These are phyloP conservation scores for Coptodon rendalli DNA, from an alignment of 2,113 vertebrate genomes.

Conservation along the genomic window DNA sequence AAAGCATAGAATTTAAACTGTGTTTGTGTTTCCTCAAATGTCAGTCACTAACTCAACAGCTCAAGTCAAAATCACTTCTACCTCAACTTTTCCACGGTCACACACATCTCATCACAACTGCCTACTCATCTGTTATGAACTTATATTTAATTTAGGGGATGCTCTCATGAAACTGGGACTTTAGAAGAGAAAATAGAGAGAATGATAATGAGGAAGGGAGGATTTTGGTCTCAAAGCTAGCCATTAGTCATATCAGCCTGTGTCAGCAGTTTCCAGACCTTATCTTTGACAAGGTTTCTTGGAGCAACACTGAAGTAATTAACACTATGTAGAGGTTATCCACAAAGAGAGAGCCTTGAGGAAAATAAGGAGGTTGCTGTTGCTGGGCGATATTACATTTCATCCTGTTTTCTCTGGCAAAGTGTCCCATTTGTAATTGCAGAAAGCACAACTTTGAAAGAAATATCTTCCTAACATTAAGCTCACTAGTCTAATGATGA, in stretches of 20 bases:
- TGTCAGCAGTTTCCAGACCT: conserved; percentile 48
- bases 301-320: conserved; percentile 32
- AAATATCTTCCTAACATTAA: background rate
- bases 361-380: background rate
- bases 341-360: background rate
- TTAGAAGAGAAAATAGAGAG: conserved; percentile 17
- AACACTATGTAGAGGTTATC: background rate
- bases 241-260: conserved; percentile 26
- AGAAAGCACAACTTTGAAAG: background rate
- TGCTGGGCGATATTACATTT: background rate
- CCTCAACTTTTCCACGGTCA: background rate
- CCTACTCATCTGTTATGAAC: conserved; percentile 6
- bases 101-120: background rate
- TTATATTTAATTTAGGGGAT: conserved; percentile 38
- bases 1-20: background rate
- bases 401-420: background rate
- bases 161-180: background rate
- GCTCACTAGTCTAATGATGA: background rate
- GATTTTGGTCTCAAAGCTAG: conserved; percentile 34
- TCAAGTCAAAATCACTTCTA: background rate
- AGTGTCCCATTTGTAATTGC: background rate
- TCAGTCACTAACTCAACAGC: background rate
- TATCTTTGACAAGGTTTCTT: conserved; percentile 25
- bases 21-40: background rate
- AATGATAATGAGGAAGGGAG: conserved; percentile 46